A percentile compares a stretch with the other conserved stretches of the same genome.
Conservation (phyloP, 2,797 vertebrate genomes). For the Semotilus atromaculatus region DNA sequence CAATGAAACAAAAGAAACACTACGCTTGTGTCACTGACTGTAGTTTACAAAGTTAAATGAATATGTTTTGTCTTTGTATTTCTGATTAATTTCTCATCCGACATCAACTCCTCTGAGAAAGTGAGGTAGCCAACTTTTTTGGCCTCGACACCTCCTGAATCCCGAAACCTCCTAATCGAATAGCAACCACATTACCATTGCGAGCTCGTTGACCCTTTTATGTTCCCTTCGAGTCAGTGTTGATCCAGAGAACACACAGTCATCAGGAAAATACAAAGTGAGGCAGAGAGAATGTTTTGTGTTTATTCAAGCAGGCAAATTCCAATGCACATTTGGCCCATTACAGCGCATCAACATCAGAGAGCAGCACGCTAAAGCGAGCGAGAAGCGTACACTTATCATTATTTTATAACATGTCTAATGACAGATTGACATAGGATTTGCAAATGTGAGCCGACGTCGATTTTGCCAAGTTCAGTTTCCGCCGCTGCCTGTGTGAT, state of each 20-base stretch:
- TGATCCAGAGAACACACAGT: constrained; percentile 86
- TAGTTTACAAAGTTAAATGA: not conserved
- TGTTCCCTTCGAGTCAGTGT: constrained; percentile 76
- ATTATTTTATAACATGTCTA: constrained; percentile 99
- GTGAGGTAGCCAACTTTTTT: not conserved
- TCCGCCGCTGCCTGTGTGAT: constrained; percentile 85
- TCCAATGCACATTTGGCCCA: constrained; percentile 93
- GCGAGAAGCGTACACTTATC: constrained; percentile 91
- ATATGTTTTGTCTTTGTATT: not conserved
- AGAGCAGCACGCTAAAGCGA: constrained; percentile 83
- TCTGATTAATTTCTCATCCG: not conserved
- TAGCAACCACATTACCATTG: constrained; percentile 17
- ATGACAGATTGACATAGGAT: constrained; percentile 98
- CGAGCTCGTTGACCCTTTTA: constrained; percentile 61
- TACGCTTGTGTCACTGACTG: not conserved
- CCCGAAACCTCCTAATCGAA: not conserved
- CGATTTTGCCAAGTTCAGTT: constrained; percentile 88
- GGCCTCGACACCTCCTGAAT: not conserved
- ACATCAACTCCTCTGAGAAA: not conserved
- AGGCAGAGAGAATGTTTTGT: constrained; percentile 93
- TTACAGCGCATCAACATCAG: constrained; percentile 95
- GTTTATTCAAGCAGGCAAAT: constrained; percentile 93
- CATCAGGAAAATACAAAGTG: constrained; percentile 86
- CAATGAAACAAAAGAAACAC: not conserved
- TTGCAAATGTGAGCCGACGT: constrained; percentile 93